phyloP scores from a whole-genome alignment of 1,140 invertebrate species.

The Drusus annulatus region DNA sequence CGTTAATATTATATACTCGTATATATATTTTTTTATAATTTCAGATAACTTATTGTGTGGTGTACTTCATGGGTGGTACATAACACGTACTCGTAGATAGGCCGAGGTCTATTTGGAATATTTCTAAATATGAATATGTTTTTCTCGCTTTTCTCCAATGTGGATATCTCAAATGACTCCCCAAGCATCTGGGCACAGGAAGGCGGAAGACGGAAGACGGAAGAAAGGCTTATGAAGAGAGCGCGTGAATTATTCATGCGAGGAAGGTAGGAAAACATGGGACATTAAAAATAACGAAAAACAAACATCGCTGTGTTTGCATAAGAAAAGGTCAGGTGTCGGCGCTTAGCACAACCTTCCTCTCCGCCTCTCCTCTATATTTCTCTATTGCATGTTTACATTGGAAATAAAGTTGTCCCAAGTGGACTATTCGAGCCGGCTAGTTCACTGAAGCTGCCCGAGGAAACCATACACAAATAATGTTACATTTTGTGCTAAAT shows the following conservation, averaged over 20 bases:
- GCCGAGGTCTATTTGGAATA: too few species aligned
- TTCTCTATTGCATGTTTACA: conserved; percentile 27
- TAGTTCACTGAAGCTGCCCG: background rate
- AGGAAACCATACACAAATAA: too few species aligned
- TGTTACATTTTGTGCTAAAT: too few species aligned
- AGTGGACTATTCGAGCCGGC: conserved; percentile 36
- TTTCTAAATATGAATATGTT: too few species aligned
- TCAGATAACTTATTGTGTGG: too few species aligned
- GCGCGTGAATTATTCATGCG: conserved; percentile 36
- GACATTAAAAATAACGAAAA: conserved; percentile 44
- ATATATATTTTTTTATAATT: too few species aligned
- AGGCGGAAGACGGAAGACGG: background rate
- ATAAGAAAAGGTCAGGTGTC: conserved; percentile 40
- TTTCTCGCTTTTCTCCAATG: too few species aligned
- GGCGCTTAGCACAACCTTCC: conserved; percentile 25
- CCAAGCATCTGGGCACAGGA: background rate
- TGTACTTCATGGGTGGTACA: too few species aligned
- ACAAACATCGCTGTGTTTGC: conserved; percentile 37
- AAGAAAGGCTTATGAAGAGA: conserved; percentile 16
- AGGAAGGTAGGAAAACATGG: conserved; percentile 26
- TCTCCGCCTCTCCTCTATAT: too few species aligned
- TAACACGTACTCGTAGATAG: too few species aligned
- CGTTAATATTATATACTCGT: too few species aligned
- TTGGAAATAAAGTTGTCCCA: conserved; percentile 38
- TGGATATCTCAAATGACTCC: conserved; percentile 29